Evolutionary conservation across 2,113 vertebrate genomes (phyloP).

Genomic region (Phaetusa simplex): DNA sequence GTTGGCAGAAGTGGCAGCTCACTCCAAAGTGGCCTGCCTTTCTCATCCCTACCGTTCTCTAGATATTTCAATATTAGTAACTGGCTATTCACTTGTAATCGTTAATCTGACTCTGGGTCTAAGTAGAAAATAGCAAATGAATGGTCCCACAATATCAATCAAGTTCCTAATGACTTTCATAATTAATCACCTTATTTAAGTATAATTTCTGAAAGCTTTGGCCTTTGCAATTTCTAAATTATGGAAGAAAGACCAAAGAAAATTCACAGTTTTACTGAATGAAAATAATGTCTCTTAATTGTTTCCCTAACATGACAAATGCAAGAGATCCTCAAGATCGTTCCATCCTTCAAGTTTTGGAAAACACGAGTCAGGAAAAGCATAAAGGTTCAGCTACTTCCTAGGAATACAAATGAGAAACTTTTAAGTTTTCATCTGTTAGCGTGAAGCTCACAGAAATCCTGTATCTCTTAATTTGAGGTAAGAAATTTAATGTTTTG

Average conservation of each 20-base stretch:
- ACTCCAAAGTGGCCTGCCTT: not conserved
- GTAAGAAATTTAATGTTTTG: not conserved
- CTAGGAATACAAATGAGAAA: not conserved
- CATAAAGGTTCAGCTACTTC: not conserved
- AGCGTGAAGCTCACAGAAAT: not conserved
- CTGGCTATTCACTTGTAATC: not conserved
- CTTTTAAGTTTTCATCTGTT: not conserved
- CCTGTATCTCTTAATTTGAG: not conserved
- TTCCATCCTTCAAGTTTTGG: not conserved
- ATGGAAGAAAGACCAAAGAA: not conserved
- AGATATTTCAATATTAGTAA: not conserved
- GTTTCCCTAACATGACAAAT: not conserved
- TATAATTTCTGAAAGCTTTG: not conserved
- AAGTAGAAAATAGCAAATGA: not conserved
- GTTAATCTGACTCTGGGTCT: not conserved
- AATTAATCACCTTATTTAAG: not conserved
- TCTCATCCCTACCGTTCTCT: not conserved
- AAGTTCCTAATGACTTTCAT: not conserved
- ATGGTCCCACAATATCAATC: not conserved
- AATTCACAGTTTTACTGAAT: not conserved
- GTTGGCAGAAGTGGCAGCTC: not conserved
- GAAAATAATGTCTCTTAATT: not conserved
- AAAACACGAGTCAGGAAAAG: not conserved
- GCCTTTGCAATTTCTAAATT: not conserved
- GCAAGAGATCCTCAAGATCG: not conserved